Evolutionary conservation across 2,113 vertebrate genomes (phyloP), one percentile per base, ranked within the genome.

Genomic region (Limnothrissa miodon): DNA sequence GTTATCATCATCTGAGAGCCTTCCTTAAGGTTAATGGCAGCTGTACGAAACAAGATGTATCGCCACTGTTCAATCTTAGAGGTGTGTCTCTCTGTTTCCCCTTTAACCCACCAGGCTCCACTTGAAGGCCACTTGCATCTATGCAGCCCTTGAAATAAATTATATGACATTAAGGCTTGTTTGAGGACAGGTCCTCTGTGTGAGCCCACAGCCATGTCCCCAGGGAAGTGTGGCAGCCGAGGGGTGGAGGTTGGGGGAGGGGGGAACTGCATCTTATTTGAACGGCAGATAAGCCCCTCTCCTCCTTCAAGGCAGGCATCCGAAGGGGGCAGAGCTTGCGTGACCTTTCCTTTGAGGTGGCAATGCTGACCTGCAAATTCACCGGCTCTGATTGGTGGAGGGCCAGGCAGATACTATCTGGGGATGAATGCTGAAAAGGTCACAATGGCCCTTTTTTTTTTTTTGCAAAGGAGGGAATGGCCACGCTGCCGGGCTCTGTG

Each of bases 311-410:
- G 89, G 89, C 84, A 70, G 84, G 87, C 88, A 88, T 89, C 87
- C 78, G 45, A 1, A 39, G 84, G 85, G 86, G 82, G 83, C 42
- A 45, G 85, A 85, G 89, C 89, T 87, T 42, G 23, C 13, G 79
- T 90, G 88, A 94, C 93, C 94, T 93, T 93, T 93, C 87, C 90
- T 93, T 93, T 93, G 90, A 93, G 91, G 91, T 93, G 90, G 89
- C 92, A 89, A 90, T 84, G 70, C 90, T 92, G 92, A 94, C 93
- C 93, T 92, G 93, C 87, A 93, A 93, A 92, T 91, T 93, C 92
- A 89, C 86, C 84, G 51, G 81, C 86, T 87, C 89, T 93, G 93
- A 93, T 93, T 94, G 92, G 91, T 92, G 93, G 91, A 93, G 90
- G 90, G 91, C 89, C 86, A 15, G 78, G 82, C 90, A 88, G 93